A percentile compares a stretch with the other conserved stretches of the same genome.
phyloP scores from a whole-genome alignment of 2,797 vertebrate genomes.

The Netta rufina region DNA sequence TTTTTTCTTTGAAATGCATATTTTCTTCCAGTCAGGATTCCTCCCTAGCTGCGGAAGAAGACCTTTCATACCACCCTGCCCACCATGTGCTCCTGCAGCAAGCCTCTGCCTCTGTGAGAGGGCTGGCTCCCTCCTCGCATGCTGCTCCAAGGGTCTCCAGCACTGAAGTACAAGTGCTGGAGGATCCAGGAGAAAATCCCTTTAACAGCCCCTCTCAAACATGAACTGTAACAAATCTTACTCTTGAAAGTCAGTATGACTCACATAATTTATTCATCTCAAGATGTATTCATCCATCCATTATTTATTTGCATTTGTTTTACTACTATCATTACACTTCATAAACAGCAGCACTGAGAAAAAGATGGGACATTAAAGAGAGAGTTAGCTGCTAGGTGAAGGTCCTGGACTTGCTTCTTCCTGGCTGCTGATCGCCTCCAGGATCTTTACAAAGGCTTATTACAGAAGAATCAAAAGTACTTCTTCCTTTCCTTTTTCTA shows the following conservation, averaged over 20 bases:
- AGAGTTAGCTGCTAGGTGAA: not conserved
- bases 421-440: not conserved
- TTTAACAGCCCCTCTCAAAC: not conserved
- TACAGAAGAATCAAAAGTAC: not conserved
- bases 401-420: not conserved
- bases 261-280: constrained; percentile 60
- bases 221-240: constrained; percentile 3
- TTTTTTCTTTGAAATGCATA: accelerated
- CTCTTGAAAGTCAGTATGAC: constrained; percentile 24
- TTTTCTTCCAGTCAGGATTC: not conserved
- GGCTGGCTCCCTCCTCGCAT: not conserved
- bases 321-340: constrained; percentile 53
- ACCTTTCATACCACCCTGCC: not conserved
- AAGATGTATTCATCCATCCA: constrained; percentile 37
- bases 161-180: not conserved
- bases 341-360: constrained; percentile 25
- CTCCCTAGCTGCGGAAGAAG: not conserved
- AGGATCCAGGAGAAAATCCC: not conserved
- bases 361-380: not conserved
- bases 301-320: constrained; percentile 62
- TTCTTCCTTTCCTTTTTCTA: not conserved
- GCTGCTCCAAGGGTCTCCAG: not conserved
- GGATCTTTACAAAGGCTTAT: not conserved
- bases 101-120: not conserved
- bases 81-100: not conserved